Conservation (phyloP, 2,888 invertebrate species). For the Ochlodes sylvanus region DNA sequence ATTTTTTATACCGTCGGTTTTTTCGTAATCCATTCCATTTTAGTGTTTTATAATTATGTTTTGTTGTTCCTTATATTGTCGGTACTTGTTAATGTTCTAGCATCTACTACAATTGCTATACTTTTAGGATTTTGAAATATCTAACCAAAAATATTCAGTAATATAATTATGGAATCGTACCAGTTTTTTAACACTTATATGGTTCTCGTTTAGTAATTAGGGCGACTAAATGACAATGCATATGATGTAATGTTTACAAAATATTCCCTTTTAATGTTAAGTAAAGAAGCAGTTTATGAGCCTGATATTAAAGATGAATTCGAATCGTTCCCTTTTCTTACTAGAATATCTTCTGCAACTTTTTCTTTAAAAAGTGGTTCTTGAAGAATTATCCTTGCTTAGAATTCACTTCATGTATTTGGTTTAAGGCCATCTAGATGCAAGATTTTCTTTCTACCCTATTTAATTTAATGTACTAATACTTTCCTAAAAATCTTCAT, state of each 20-base stretch:
- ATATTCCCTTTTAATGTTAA: conserved; percentile 75
- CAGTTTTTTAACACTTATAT: conserved; percentile 60
- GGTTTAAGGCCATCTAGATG: conserved; percentile 45
- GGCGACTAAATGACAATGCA: conserved; percentile 84
- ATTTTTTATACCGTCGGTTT: conserved; percentile 23
- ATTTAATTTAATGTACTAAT: conserved; percentile 52
- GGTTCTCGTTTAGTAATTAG: conserved; percentile 82
- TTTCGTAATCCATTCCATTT: conserved; percentile 42
- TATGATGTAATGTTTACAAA: conserved; percentile 74
- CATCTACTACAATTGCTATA: conserved; percentile 16
- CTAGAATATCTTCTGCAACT: conserved; percentile 51
- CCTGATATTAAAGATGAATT: conserved; percentile 37
- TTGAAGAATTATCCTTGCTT: conserved; percentile 52
- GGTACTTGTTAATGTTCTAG: conserved; percentile 23
- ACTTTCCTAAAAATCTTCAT: conserved; percentile 47
- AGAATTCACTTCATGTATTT: conserved; percentile 54
- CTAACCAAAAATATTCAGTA: conserved; percentile 7
- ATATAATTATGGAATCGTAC: conserved; percentile 24
- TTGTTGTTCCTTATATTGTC: conserved; percentile 52
- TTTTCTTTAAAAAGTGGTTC: conserved; percentile 50
- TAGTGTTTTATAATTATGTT: conserved; percentile 50
- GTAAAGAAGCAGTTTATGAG: conserved; percentile 56
- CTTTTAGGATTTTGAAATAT: conserved; percentile 26
- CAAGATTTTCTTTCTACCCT: conserved; percentile 51
- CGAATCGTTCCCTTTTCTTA: conserved; percentile 34